phyloP scores from a whole-genome alignment of 2,888 invertebrate species.

The Erebia palarica region DNA sequence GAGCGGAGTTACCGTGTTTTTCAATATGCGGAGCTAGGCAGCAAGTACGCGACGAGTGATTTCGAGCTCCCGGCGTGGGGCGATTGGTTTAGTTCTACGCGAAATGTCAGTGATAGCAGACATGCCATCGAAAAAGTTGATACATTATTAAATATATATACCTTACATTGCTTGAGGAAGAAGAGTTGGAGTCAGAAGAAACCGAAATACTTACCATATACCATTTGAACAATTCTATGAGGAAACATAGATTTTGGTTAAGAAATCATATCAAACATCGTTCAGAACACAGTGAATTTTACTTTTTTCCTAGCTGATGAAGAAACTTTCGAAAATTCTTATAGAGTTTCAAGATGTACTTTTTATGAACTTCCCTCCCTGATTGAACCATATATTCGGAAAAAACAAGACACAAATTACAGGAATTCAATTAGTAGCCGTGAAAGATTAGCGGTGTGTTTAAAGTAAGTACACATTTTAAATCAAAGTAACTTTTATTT shows the following conservation, averaged over 20 bases:
- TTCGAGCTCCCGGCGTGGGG: background rate
- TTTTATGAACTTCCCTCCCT: constrained; percentile 36
- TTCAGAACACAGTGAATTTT: constrained; percentile 37
- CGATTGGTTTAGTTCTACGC: constrained; percentile 18
- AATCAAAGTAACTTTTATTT: constrained; percentile 36
- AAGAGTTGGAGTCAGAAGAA: constrained; percentile 28
- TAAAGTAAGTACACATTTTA: constrained; percentile 40
- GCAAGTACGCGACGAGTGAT: too few relatives aligned
- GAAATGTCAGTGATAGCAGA: background rate
- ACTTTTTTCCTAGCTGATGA: constrained; percentile 40
- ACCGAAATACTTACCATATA: constrained; percentile 24
- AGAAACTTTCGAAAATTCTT: constrained; percentile 40
- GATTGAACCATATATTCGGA: constrained; percentile 35
- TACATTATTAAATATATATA: too few relatives aligned
- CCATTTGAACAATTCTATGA: constrained; percentile 26
- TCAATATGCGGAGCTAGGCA: too few relatives aligned
- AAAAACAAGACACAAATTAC: constrained; percentile 38
- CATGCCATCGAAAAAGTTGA: too few relatives aligned
- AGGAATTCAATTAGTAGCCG: constrained; percentile 37
- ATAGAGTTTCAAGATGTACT: constrained; percentile 32
- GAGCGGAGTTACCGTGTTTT: too few relatives aligned
- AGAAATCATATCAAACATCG: constrained; percentile 38
- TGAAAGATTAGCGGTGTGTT: constrained; percentile 37
- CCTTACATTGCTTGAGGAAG: constrained; percentile 17
- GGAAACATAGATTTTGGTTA: constrained; percentile 37